Percentiles rank a stretch among this genome's conserved stretches.
Conservation (phyloP, 2,888 invertebrate genomes). For the Morpho helenor region DNA sequence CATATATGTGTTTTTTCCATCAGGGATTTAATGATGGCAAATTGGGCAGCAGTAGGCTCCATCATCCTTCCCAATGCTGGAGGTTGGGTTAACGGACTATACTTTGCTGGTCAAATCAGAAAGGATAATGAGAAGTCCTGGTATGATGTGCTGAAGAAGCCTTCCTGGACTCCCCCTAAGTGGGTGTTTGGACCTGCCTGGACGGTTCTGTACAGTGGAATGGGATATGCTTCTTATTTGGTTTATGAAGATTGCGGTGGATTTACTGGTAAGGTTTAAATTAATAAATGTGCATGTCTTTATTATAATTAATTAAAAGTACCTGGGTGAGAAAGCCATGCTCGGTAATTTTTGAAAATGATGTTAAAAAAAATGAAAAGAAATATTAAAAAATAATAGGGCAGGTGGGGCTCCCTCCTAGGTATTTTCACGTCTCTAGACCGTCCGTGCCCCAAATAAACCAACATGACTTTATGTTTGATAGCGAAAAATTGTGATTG, state of each 20-base stretch:
- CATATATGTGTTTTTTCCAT: constrained; percentile 9
- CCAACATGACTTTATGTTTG: too few relatives aligned
- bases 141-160: constrained; percentile 75
- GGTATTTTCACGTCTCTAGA: too few relatives aligned
- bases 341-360: too few relatives aligned
- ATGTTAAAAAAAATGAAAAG: too few relatives aligned
- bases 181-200: constrained; percentile 90
- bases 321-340: too few relatives aligned
- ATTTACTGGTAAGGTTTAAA: constrained; percentile 72
- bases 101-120: constrained; percentile 82
- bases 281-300: too few relatives aligned
- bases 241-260: constrained; percentile 89
- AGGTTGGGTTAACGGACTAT: constrained; percentile 82
- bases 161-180: constrained; percentile 88
- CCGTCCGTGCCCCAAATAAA: too few relatives aligned
- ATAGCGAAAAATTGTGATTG: too few relatives aligned
- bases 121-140: constrained; percentile 50
- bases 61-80: constrained; percentile 80
- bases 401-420: too few relatives aligned
- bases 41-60: constrained; percentile 54
- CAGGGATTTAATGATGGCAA: constrained; percentile 51
- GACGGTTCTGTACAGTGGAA: constrained; percentile 87
- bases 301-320: too few relatives aligned
- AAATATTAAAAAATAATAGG: too few relatives aligned
- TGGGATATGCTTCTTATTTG: constrained; percentile 93